These are phyloP conservation scores for Actinernus sp. DNA, from an alignment of 92 coral and sea anemone genomes.

Conservation along the genomic window DNA sequence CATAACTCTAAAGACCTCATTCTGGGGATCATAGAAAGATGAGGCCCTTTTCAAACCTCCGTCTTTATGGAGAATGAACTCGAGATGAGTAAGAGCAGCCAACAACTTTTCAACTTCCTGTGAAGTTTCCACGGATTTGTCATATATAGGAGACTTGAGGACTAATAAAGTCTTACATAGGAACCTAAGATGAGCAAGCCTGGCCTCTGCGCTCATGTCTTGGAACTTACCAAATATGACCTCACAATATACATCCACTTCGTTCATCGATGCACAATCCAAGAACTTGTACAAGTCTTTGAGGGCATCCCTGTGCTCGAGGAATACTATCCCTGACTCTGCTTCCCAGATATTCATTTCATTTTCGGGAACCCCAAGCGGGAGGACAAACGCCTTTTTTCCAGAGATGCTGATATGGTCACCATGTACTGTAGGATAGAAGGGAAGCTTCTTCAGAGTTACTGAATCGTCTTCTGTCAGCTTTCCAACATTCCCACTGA, in stretches of 20 bases:
- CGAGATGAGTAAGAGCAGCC: constrained; percentile 2
- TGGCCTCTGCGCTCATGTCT: constrained; percentile 18
- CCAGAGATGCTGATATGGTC: constrained; percentile 12
- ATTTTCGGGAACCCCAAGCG: constrained; percentile 23
- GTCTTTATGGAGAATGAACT: constrained; percentile 20
- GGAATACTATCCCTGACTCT: constrained; percentile 20
- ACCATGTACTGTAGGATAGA: constrained; percentile 44
- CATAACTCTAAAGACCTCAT: constrained; percentile 56
- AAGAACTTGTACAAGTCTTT: constrained; percentile 14
- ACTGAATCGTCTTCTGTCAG: constrained; percentile 1
- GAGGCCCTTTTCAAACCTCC: constrained; percentile 51
- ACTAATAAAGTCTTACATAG: too few species aligned
- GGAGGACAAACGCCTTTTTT: constrained; percentile 25
- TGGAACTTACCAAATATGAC: constrained; percentile 33
- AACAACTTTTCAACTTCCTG: constrained; percentile 1
- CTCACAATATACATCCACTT: constrained; percentile 53
- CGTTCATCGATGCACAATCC: constrained; percentile 21
- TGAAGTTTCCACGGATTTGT: neutral
- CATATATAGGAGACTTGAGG: too few species aligned
- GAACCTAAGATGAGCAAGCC: constrained; percentile 29
- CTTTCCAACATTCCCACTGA: neutral
- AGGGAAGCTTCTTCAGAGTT: constrained; percentile 35
- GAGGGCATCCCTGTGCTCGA: neutral
- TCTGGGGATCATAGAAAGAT: constrained; percentile 38
- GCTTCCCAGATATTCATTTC: constrained; percentile 21